Evolutionary conservation across 2,888 invertebrate species (phyloP).

Genomic region (Cantharis nigra): DNA sequence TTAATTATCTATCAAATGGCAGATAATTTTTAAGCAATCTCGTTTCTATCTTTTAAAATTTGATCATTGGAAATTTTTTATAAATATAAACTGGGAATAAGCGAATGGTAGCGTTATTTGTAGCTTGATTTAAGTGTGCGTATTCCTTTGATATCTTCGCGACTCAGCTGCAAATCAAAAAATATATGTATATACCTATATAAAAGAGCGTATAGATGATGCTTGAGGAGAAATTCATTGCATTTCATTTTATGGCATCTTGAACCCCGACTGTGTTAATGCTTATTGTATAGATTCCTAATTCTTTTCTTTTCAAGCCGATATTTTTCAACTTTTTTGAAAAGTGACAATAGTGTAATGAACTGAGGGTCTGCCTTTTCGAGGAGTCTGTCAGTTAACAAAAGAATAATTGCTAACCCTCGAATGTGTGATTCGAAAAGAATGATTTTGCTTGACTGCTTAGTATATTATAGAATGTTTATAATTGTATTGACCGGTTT

Average conservation of each 20-base stretch:
- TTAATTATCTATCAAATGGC: neutral
- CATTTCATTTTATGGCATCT: slow-evolving; percentile 34
- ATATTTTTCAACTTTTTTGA: slow-evolving; percentile 33
- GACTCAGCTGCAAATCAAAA: slow-evolving; percentile 32
- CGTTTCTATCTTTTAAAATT: neutral
- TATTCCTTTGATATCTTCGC: slow-evolving; percentile 30
- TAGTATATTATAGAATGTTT: slow-evolving; percentile 39
- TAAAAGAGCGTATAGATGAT: slow-evolving; percentile 8
- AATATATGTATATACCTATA: slow-evolving; percentile 15
- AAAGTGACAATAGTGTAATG: slow-evolving; percentile 44
- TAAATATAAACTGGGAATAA: neutral
- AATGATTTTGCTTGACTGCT: slow-evolving; percentile 47
- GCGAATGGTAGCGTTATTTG: neutral
- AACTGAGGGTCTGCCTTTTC: slow-evolving; percentile 43
- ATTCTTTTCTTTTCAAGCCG: slow-evolving; percentile 29
- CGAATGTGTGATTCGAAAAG: slow-evolving; percentile 45
- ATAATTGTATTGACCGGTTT: slow-evolving; percentile 40
- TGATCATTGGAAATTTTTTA: neutral
- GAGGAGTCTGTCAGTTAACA: slow-evolving; percentile 44
- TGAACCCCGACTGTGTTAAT: slow-evolving; percentile 28
- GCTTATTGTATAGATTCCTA: slow-evolving; percentile 28
- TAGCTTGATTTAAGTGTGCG: slow-evolving; percentile 26
- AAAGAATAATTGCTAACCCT: slow-evolving; percentile 46
- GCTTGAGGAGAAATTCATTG: slow-evolving; percentile 27
- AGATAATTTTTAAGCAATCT: neutral